Evolutionary conservation across 1,140 invertebrate species (phyloP).

Genomic region (Hypsibius dujardini): DNA sequence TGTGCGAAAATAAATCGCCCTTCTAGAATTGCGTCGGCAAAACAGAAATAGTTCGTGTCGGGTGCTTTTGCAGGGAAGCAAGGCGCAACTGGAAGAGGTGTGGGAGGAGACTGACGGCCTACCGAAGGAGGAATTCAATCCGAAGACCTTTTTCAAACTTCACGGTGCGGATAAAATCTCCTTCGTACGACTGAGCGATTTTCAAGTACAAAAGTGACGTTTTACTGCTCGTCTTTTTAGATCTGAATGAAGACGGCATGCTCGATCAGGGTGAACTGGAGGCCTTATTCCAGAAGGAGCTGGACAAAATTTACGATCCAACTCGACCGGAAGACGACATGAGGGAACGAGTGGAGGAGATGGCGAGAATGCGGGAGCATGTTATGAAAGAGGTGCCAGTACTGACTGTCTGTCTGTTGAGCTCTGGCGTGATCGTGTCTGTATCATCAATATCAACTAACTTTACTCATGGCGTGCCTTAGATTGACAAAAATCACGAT

Average conservation of each 20-base stretch:
- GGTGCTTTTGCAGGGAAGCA: constrained; percentile 52
- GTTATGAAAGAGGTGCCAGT: constrained; percentile 60
- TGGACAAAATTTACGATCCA: constrained; percentile 55
- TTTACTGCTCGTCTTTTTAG: constrained; percentile 34
- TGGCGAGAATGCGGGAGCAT: constrained; percentile 94
- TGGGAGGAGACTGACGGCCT: constrained; percentile 96
- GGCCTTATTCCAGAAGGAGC: constrained; percentile 72
- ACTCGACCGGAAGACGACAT: constrained; percentile 71
- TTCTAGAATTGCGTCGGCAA: constrained; percentile 19
- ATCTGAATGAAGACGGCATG: constrained; percentile 77
- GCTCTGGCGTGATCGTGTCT: too few species aligned
- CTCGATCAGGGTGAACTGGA: constrained; percentile 92
- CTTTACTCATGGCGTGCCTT: too few species aligned
- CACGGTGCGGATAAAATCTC: constrained; percentile 47
- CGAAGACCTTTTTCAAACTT: constrained; percentile 86
- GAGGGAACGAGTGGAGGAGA: constrained; percentile 76
- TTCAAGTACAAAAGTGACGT: too few species aligned
- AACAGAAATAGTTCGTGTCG: not conserved
- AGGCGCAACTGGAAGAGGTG: constrained; percentile 85
- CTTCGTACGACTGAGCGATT: constrained; percentile 22
- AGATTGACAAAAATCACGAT: constrained; percentile 67
- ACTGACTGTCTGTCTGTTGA: not conserved
- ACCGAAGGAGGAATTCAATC: constrained; percentile 71
- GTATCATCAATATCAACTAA: too few species aligned
- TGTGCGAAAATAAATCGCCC: too few species aligned